Evolutionary conservation across 1,140 invertebrate genomes (phyloP), one percentile per base, ranked within the genome.

Genomic region (Cataglyphis hispanica): DNA sequence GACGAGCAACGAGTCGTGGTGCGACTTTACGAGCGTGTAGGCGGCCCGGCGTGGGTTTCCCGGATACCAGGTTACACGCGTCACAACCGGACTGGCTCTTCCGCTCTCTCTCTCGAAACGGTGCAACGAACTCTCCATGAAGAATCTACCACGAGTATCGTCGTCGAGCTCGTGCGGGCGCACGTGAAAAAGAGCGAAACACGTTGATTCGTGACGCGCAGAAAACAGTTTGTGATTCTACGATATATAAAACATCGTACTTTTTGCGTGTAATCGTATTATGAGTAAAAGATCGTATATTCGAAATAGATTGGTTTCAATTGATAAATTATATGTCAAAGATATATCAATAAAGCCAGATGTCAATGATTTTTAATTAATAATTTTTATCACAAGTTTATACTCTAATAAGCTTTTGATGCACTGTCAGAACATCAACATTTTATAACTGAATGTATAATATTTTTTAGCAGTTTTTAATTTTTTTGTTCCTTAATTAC

Each of bases 101-200:
- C 64, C 81, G 61, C 69, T 87, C 81, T 70, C 75, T 56, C 50
- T 87, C 87, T 87, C 56, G 70, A 58, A 78, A 76, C 69, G 64
- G 86, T 88, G 83, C 86, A 89, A 86, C 69, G 75, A 89, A 88
- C 84, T 86, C 70, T 74, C 61, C 70, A 60, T 85, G 11, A 84
- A 84, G 64, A 66, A 64, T 64, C 81, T 77, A 77, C 61, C 61
- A 84, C 81, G 72, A 53, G 81, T 76, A 76, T 64, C 13, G 10
- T 50, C 40, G 37, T 64, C 13, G 70, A 22, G 60, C 31, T 34
- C 31, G 61, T 60, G 46, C 22, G 81, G 19, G 53, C 31, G 56
- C 81, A 37, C 81, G 67, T 37, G 53, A 75, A 83, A 83, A 86
- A 31, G 60, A 19, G 34, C 74, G 60, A 87, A 13, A 13, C 37